These are phyloP conservation scores for Chaetodon trifasciatus DNA, from an alignment of 2,797 vertebrate species.

Conservation along the genomic window DNA sequence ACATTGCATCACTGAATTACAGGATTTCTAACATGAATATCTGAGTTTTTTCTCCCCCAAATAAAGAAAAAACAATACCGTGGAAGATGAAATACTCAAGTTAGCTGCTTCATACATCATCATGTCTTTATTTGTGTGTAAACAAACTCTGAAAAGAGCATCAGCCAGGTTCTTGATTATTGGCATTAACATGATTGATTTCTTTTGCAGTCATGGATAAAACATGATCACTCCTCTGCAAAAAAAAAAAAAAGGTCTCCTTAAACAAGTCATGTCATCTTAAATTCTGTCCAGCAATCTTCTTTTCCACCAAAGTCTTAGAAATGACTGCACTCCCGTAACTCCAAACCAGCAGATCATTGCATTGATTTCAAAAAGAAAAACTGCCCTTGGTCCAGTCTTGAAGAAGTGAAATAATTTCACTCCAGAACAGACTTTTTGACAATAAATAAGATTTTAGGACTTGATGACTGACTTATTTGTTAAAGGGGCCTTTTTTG, in stretches of 20 bases:
- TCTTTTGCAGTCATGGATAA: conserved; percentile 76
- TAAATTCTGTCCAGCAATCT: conserved; percentile 3
- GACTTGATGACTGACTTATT: conserved; percentile 37
- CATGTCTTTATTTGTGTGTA: conserved; percentile 86
- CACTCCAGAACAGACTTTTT: not conserved
- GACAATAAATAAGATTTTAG: conserved; percentile 37
- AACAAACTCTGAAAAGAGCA: conserved; percentile 84
- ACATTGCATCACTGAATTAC: not conserved
- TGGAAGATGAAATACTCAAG: not conserved
- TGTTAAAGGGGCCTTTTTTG: conserved; percentile 45
- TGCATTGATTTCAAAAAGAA: conserved; percentile 10
- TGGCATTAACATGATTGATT: conserved; percentile 75
- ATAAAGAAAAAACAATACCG: not conserved
- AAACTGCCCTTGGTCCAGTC: conserved; percentile 13
- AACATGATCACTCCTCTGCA: conserved; percentile 69
- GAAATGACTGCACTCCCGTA: conserved; percentile 12
- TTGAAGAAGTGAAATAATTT: conserved; percentile 20
- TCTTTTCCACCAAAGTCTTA: not conserved
- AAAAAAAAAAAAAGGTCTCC: conserved; percentile 43
- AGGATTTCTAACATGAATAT: not conserved
- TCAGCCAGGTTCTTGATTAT: conserved; percentile 78
- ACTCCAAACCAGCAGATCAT: conserved; percentile 22
- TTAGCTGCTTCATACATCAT: conserved; percentile 65
- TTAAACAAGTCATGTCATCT: conserved; percentile 40
- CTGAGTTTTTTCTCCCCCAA: not conserved